Percentiles rank a stretch among this genome's conserved stretches.
Evolutionary conservation across 1,140 invertebrate genomes (phyloP).

Genomic region (Theocolax elegans): DNA sequence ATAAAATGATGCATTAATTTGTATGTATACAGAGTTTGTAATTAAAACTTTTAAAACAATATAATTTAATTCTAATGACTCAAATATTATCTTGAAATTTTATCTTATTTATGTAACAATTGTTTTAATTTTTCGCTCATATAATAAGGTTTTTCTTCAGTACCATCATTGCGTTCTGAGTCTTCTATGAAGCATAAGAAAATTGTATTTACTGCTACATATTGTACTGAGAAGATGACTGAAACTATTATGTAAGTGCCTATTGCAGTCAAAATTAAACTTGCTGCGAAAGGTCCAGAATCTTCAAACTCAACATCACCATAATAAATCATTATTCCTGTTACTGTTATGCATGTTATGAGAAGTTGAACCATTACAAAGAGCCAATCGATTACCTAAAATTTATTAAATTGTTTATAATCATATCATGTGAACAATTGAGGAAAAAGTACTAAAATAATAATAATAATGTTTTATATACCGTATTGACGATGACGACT

Average conservation of each 20-base stretch:
- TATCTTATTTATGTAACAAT: constrained; percentile 50
- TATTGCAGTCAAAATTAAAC: constrained; percentile 66
- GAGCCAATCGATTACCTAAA: constrained; percentile 73
- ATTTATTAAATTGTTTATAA: not conserved
- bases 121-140: constrained; percentile 82
- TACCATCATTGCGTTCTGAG: constrained; percentile 93
- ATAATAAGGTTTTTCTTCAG: constrained; percentile 88
- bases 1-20: too few species aligned
- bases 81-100: too few species aligned
- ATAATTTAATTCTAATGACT: too few species aligned
- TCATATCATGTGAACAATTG: too few species aligned
- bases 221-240: constrained; percentile 93
- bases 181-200: constrained; percentile 98
- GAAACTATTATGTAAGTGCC: constrained; percentile 69
- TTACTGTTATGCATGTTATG: constrained; percentile 69
- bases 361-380: constrained; percentile 75
- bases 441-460: too few species aligned
- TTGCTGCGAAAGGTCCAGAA: constrained; percentile 73
- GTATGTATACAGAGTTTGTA: too few species aligned
- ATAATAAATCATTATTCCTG: constrained; percentile 42
- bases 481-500: constrained; percentile 90
- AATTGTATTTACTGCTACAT: constrained; percentile 94
- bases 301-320: constrained; percentile 36
- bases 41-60: too few species aligned
- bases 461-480: constrained; percentile 52